These are phyloP conservation scores for Gryllus longicercus DNA, from an alignment of 2,888 invertebrate genomes.

Conservation along the genomic window DNA sequence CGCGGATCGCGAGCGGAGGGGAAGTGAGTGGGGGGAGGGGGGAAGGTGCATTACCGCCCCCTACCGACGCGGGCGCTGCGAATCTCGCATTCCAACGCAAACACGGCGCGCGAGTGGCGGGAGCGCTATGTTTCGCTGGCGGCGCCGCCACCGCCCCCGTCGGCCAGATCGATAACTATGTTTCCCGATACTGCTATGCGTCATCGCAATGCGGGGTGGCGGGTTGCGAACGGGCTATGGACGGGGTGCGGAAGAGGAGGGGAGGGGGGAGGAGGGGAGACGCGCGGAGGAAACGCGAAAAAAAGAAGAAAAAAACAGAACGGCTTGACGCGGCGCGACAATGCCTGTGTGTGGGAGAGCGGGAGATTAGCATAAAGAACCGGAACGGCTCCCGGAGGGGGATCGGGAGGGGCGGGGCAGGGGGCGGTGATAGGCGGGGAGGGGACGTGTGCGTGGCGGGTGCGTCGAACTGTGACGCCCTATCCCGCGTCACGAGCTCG, in stretches of 20 bases:
- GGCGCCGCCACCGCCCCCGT: not conserved
- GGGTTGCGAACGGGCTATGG: too few relatives aligned
- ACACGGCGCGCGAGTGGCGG: too few relatives aligned
- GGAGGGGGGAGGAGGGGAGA: too few relatives aligned
- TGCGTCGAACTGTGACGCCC: not conserved
- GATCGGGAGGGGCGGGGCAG: not conserved
- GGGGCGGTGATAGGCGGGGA: not conserved
- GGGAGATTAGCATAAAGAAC: conserved; percentile 8
- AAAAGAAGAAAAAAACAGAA: not conserved
- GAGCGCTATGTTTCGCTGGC: too few relatives aligned
- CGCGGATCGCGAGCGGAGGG: too few relatives aligned
- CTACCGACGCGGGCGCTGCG: too few relatives aligned
- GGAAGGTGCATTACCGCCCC: too few relatives aligned
- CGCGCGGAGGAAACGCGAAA: not conserved
- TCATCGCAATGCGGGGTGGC: not conserved
- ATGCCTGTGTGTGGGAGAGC: not conserved
- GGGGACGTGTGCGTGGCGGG: not conserved
- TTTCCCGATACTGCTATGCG: not conserved
- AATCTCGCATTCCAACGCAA: too few relatives aligned
- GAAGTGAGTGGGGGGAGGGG: too few relatives aligned
- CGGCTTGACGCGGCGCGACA: not conserved
- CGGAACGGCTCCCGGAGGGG: not conserved
- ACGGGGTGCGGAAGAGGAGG: too few relatives aligned
- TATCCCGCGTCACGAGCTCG: not conserved
- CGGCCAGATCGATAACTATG: conserved; percentile 5